Percentiles rank a stretch among this genome's conserved stretches.
Conservation (phyloP, 2,113 vertebrate genomes). For the Rhinopomastus cyanomelas region DNA sequence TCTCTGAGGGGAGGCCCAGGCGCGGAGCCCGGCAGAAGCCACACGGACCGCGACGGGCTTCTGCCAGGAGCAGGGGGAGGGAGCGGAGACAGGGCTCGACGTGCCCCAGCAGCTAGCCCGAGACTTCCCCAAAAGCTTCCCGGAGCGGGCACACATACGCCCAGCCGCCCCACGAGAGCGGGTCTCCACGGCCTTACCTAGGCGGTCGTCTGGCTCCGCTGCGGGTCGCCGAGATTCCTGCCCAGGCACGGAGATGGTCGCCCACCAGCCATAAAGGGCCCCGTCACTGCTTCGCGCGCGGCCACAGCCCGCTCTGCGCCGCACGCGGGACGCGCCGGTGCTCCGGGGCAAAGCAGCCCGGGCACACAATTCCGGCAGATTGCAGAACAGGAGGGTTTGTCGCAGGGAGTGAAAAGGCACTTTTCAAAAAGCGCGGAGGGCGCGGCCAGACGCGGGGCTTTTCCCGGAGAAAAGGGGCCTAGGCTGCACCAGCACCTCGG, state of each 20-base stretch:
- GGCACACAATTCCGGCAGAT: constrained; percentile 76
- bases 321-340: constrained; percentile 66
- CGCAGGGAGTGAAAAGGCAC: constrained; percentile 72
- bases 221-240: constrained; percentile 82
- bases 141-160: no score
- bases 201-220: constrained; percentile 79
- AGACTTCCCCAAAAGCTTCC: no score
- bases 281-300: constrained; percentile 78
- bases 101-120: no score
- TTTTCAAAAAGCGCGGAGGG: constrained; percentile 76
- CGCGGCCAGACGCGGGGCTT: constrained; percentile 85
- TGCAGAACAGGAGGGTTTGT: constrained; percentile 76
- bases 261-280: constrained; percentile 79
- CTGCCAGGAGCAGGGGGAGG: no score
- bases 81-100: no score
- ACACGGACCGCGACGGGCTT: no score
- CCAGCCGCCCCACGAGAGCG: constrained; percentile 68
- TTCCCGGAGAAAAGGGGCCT: constrained; percentile 82
- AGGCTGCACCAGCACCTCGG: constrained; percentile 84
- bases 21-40: no score
- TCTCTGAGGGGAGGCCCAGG: no score
- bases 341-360: constrained; percentile 72
- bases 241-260: constrained; percentile 81
- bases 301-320: constrained; percentile 72
- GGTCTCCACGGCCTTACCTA: constrained; percentile 78